Evolutionary conservation across 2,113 vertebrate genomes (phyloP).

Genomic region (Apus apus): DNA sequence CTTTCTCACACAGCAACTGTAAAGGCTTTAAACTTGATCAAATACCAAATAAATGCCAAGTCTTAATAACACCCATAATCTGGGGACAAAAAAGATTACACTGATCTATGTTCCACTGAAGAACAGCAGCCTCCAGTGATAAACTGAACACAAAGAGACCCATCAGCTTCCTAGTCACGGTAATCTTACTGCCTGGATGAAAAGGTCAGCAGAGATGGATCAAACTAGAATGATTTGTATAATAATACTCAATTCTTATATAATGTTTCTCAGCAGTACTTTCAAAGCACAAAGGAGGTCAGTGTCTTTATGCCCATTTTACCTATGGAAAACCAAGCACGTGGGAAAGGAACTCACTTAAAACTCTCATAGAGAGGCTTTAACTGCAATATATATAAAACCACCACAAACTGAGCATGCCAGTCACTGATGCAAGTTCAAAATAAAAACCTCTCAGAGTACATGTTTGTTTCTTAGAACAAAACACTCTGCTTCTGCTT

Average conservation of each 20-base stretch:
- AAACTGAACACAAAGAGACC: constrained; percentile 8
- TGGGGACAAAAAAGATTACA: neutral
- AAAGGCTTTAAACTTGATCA: neutral
- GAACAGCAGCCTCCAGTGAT: neutral
- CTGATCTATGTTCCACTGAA: neutral
- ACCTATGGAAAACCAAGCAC: neutral
- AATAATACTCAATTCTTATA: constrained; percentile 32
- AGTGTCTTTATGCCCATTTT: neutral
- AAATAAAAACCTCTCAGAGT: neutral
- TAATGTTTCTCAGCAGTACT: constrained; percentile 4
- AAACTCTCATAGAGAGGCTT: neutral
- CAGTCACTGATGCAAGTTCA: neutral
- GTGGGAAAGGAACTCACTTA: neutral
- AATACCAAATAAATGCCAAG: neutral
- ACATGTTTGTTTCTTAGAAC: neutral
- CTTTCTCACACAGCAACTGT: neutral
- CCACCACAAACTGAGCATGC: neutral
- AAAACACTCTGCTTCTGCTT: neutral
- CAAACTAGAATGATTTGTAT: constrained; percentile 29
- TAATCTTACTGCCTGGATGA: neutral
- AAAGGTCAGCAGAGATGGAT: constrained; percentile 50
- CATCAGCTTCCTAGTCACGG: constrained; percentile 54
- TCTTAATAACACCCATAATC: neutral
- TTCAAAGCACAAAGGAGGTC: constrained; percentile 22
- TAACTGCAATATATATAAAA: neutral